These are phyloP conservation scores for Drosophila sp. DNA, from an alignment of 1,140 invertebrate genomes.

Conservation along the genomic window DNA sequence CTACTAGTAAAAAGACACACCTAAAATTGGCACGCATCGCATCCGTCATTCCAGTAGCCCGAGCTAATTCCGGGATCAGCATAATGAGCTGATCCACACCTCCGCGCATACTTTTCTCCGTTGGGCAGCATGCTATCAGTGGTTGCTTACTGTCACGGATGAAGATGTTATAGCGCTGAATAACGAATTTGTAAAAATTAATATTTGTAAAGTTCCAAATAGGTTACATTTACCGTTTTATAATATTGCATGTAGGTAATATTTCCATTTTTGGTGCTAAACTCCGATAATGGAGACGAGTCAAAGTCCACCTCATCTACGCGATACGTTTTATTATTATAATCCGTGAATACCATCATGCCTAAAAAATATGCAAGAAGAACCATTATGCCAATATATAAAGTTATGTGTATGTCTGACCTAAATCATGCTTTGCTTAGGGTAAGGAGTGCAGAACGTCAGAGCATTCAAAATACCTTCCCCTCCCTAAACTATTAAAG, in stretches of 20 bases:
- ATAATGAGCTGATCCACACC: constrained; percentile 85
- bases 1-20: constrained; percentile 21
- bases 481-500: neutral
- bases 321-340: constrained; percentile 95
- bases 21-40: constrained; percentile 85
- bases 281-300: constrained; percentile 85
- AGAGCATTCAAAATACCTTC: too few species aligned
- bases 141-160: constrained; percentile 86
- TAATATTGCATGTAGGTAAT: constrained; percentile 92
- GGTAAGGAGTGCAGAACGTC: too few species aligned
- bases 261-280: constrained; percentile 84
- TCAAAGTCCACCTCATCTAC: constrained; percentile 93
- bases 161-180: constrained; percentile 85
- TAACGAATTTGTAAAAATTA: constrained; percentile 2
- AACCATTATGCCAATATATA: too few species aligned
- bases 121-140: constrained; percentile 86
- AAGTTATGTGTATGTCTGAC: too few species aligned
- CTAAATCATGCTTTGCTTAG: too few species aligned
- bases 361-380: constrained; percentile 35
- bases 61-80: constrained; percentile 90
- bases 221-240: constrained; percentile 77
- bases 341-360: constrained; percentile 91
- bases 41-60: constrained; percentile 87
- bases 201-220: neutral
- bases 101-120: constrained; percentile 86